These are phyloP conservation scores for Daboia siamensis DNA, from an alignment of 2,113 vertebrate genomes.

Conservation along the genomic window DNA sequence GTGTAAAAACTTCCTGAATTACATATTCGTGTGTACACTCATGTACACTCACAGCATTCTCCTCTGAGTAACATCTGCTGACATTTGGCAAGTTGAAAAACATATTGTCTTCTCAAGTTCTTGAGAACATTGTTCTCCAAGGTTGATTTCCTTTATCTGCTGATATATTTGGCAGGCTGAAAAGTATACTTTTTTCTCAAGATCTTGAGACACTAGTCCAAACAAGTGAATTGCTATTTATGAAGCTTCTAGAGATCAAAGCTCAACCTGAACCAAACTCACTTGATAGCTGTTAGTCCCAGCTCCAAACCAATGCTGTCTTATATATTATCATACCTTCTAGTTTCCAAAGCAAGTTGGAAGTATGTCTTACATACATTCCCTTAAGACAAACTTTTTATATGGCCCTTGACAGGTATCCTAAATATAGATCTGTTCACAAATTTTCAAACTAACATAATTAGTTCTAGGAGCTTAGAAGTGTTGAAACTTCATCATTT, in stretches of 20 bases:
- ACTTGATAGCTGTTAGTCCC: neutral
- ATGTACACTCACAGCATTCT: neutral
- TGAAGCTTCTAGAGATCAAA: neutral
- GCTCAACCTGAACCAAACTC: neutral
- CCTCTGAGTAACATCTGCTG: neutral
- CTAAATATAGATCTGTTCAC: neutral
- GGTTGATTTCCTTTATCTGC: neutral
- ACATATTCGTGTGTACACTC: neutral
- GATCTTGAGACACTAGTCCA: neutral
- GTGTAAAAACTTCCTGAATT: neutral
- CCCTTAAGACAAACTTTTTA: constrained; percentile 36
- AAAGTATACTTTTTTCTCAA: neutral
- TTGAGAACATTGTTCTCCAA: neutral
- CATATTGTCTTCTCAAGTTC: no score
- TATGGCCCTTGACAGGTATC: neutral
- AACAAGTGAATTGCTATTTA: neutral
- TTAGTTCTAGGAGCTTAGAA: neutral
- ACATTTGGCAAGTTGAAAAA: neutral
- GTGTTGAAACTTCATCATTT: neutral
- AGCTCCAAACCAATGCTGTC: neutral
- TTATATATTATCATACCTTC: neutral
- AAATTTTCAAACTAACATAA: neutral
- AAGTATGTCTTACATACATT: constrained; percentile 52
- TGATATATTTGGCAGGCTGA: neutral
- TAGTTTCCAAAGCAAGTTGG: neutral